Base-by-base conservation (phyloP, 2,113 vertebrate species). In the Vidua chalybeata region DNA sequence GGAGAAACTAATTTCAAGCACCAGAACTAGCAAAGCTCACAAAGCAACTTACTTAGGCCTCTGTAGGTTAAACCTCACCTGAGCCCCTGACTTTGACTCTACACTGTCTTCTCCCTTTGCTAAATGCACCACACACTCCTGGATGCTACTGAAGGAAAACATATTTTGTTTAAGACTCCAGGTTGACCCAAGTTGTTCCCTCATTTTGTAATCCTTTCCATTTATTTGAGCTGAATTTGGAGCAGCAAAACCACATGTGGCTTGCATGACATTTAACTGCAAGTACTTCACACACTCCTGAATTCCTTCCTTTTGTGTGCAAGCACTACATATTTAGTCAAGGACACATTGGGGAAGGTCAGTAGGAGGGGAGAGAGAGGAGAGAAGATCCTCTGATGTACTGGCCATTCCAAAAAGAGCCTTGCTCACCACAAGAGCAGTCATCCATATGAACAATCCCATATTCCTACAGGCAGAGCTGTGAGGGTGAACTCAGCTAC, bases 291-390 rank as follows among this genome's bases (percentile, higher is more conserved):
- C 93, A 94, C 94, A 96, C 89, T 96, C 83, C 63, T 72, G 14
- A 96, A 97, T 96, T 96, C 93, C 90, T 96, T 97, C 93, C 95
- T 80, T 96, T 95, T 81, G 58, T 95, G 94, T 94, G 82, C 91
- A 88, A 83, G 67, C 41, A 17, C 79, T 59, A 73, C 77, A 43
- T 82, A 59, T 96, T 95, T 93, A 94, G 78, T 87, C 81, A 74
- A 87, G 84, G 66, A 64, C 81, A 87, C n/a, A 8, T 13, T 84
- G 76, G 69, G 89, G 83, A 81, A 97, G 86, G 83, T 92, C 91
- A 92, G 93, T 41, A 54, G 73, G 93, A 92, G 39, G 75, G 39
- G 8, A 74, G 55, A 16, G 23, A 39, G 55, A n/a, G 51, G 54
- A 88, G 51, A 90, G 41, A 46, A 92, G 85, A 89, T 37, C 49